A percentile compares a stretch with the other conserved stretches of the same genome.
These are phyloP conservation scores for Gephyroberyx darwinii DNA, from an alignment of 2,797 vertebrate genomes.

Conservation along the genomic window DNA sequence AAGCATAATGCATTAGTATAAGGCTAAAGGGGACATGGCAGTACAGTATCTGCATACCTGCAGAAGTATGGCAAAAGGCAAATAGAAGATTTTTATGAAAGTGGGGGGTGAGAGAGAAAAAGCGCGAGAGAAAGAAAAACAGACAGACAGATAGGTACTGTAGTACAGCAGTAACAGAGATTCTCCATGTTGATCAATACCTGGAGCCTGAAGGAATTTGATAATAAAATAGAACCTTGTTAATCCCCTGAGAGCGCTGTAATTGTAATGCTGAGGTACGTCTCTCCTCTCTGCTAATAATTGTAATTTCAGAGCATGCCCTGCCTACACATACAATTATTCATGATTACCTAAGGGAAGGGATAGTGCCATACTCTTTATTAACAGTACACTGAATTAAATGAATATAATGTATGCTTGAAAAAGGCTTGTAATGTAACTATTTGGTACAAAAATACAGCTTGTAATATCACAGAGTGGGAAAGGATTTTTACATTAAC, in stretches of 20 bases:
- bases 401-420: conserved; percentile 47
- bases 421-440: conserved; percentile 42
- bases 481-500: neutral
- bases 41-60: conserved; percentile 30
- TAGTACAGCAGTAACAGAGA: conserved; percentile 41
- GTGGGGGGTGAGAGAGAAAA: neutral
- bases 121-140: conserved; percentile 5
- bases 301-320: conserved; percentile 76
- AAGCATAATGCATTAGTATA: conserved; percentile 35
- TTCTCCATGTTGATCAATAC: conserved; percentile 73
- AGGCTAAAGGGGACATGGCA: conserved; percentile 34
- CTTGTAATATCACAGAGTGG: neutral
- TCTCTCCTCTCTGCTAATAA: conserved; percentile 73
- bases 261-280: conserved; percentile 77
- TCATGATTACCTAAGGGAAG: conserved; percentile 80
- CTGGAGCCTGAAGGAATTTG: conserved; percentile 75
- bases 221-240: conserved; percentile 79
- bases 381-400: conserved; percentile 69
- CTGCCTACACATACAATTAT: conserved; percentile 78
- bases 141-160: conserved; percentile 17
- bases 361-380: conserved; percentile 61
- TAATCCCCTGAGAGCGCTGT: conserved; percentile 74
- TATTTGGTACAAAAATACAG: conserved; percentile 38
- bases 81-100: conserved; percentile 12
- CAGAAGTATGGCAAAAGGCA: conserved; percentile 29